These are phyloP conservation scores for Dendroctonus valens DNA, from an alignment of 1,140 invertebrate genomes.

Conservation along the genomic window DNA sequence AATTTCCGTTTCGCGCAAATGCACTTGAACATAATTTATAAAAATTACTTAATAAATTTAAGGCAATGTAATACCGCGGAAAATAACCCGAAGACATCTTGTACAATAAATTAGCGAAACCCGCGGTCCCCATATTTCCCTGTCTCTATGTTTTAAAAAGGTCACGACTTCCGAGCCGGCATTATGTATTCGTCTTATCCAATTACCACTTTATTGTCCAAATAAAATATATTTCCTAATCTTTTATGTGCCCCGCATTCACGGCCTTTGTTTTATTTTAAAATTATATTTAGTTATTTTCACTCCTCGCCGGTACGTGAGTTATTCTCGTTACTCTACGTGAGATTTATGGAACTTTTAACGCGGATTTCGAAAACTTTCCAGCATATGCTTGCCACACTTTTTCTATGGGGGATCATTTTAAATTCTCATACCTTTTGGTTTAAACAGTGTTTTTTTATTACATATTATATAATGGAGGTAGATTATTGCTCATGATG, in stretches of 20 bases:
- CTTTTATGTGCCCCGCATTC: conserved; percentile 26
- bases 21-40: conserved; percentile 26
- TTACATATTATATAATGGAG: too few species aligned
- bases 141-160: conserved; percentile 28
- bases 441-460: too few species aligned
- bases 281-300: conserved; percentile 27
- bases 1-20: not conserved
- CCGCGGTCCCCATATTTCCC: conserved; percentile 26
- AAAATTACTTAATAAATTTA: conserved; percentile 34
- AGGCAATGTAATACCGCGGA: conserved; percentile 27
- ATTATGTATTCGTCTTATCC: conserved; percentile 32
- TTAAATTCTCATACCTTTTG: too few species aligned
- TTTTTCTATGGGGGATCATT: too few species aligned
- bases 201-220: conserved; percentile 33
- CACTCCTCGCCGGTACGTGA: conserved; percentile 10
- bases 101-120: conserved; percentile 25
- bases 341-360: not conserved
- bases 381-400: too few species aligned
- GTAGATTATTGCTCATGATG: too few species aligned
- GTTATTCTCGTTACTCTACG: conserved; percentile 14
- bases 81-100: conserved; percentile 27
- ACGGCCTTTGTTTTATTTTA: conserved; percentile 23
- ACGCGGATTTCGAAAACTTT: not conserved
- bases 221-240: conserved; percentile 34
- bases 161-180: conserved; percentile 25